These are phyloP conservation scores for Charadrius vociferus DNA, from an alignment of 2,113 vertebrate genomes.

Conservation along the genomic window DNA sequence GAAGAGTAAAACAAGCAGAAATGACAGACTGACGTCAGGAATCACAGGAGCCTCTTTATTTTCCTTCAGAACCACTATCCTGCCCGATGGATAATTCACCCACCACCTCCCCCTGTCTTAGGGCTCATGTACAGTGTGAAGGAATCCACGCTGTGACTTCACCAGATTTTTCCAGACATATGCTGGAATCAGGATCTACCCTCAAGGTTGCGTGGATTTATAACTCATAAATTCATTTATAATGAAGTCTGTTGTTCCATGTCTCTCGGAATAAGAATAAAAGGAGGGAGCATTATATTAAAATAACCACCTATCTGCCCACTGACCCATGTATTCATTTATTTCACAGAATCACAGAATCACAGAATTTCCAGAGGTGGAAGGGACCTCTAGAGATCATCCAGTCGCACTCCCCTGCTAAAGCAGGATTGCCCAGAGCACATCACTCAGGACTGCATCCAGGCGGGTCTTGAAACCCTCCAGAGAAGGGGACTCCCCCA, in stretches of 20 bases:
- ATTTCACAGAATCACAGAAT: no score
- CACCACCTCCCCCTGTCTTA: background rate
- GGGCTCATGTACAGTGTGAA: background rate
- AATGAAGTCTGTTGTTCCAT: background rate
- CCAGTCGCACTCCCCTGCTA: no score
- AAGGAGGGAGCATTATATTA: background rate
- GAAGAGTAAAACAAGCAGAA: background rate
- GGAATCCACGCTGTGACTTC: background rate
- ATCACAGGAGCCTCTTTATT: background rate
- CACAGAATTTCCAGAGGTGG: no score
- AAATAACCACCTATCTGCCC: background rate
- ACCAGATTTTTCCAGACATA: background rate
- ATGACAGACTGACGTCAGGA: background rate
- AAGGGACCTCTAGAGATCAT: no score
- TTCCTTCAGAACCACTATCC: background rate
- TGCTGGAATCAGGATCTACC: background rate
- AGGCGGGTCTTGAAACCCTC: no score
- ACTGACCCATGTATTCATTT: background rate
- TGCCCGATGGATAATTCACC: background rate
- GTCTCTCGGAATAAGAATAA: background rate
- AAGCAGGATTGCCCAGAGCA: no score
- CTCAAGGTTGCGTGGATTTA: background rate
- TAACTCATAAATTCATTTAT: background rate
- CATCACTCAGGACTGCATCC: no score
- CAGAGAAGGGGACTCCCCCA: no score